Conservation (phyloP, 2,113 vertebrate genomes). For the Cebus imitator region DNA sequence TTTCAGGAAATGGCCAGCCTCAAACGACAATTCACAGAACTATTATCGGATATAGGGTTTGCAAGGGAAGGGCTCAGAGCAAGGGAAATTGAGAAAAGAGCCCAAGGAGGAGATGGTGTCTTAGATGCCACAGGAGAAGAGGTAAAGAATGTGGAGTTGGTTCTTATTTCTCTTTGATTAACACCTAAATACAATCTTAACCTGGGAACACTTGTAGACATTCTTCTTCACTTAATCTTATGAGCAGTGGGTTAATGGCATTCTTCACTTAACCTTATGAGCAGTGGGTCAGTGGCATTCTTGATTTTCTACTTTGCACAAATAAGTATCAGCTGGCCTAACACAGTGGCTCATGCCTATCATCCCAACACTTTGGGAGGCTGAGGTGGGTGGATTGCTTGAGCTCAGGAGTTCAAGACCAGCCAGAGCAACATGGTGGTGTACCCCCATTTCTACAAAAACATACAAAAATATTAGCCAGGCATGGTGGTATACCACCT, state of each 20-base stretch:
- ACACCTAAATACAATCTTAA: background rate
- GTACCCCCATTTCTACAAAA: no score
- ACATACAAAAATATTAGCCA: no score
- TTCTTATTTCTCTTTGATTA: background rate
- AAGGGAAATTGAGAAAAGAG: conserved; percentile 92
- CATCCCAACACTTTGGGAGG: no score
- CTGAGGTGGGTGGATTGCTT: no score
- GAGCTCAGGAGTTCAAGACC: no score
- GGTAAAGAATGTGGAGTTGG: conserved; percentile 80
- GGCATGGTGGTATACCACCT: no score
- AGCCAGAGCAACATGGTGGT: no score
- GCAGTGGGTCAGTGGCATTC: background rate
- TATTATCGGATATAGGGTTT: conserved; percentile 98
- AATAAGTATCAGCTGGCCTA: no score
- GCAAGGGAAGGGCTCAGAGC: conserved; percentile 94
- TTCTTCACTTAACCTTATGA: background rate
- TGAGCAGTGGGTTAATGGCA: background rate
- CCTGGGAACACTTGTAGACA: background rate
- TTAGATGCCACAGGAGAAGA: conserved; percentile 94
- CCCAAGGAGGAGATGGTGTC: conserved; percentile 90
- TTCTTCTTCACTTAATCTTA: background rate
- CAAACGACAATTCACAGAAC: conserved; percentile 96
- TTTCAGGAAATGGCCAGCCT: conserved; percentile 95
- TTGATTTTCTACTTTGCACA: conserved; percentile 2
- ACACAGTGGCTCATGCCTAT: no score